Evolutionary conservation across 2,797 vertebrate species (phyloP).

Genomic region (Urophycis tenuis): DNA sequence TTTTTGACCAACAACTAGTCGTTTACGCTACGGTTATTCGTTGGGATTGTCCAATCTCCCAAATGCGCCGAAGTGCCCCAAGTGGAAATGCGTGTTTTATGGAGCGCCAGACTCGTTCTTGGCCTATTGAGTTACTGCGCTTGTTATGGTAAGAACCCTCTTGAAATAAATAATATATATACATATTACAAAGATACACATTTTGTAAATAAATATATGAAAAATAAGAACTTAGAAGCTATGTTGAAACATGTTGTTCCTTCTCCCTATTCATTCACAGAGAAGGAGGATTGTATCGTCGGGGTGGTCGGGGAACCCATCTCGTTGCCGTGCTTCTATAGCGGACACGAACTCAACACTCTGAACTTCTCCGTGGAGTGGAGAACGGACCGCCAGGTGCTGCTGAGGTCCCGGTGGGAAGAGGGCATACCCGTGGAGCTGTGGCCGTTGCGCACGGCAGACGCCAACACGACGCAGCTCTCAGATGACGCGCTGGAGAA

Average conservation of each 20-base stretch:
- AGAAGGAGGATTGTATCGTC: conserved; percentile 50
- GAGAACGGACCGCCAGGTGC: conserved; percentile 41
- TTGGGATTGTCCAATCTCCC: background rate
- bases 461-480: conserved; percentile 21
- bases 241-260: background rate
- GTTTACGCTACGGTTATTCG: background rate
- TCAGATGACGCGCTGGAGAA: conserved; percentile 29
- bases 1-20: background rate
- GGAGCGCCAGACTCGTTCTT: conserved; percentile 47
- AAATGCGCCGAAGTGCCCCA: background rate
- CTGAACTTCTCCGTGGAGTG: conserved; percentile 58
- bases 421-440: conserved; percentile 14
- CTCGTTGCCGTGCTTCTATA: conserved; percentile 51
- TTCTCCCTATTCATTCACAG: background rate
- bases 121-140: conserved; percentile 28
- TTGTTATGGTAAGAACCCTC: conserved; percentile 46
- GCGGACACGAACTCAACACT: conserved; percentile 5
- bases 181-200: background rate
- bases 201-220: too few species aligned
- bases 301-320: conserved; percentile 44
- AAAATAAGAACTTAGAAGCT: background rate
- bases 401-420: conserved; percentile 49
- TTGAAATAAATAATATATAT: too few species aligned
- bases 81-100: conserved; percentile 34
- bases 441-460: conserved; percentile 23